Evolutionary conservation across 1,140 invertebrate genomes (phyloP).

Genomic region (Drosophila cardini): DNA sequence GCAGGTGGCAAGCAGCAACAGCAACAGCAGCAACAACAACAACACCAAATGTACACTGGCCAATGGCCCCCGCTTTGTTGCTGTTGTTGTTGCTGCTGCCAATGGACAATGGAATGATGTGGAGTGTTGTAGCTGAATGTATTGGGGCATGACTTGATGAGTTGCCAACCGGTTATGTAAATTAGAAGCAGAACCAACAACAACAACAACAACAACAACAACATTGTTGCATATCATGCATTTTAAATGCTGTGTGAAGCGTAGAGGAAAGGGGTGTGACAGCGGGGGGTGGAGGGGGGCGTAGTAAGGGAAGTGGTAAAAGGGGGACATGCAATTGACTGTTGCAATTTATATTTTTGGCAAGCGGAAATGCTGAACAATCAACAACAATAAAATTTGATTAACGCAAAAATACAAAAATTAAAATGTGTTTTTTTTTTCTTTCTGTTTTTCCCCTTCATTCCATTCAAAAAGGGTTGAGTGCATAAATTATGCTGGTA

Average conservation of each 20-base stretch:
- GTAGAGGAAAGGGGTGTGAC: neutral
- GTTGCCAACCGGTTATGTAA: slow-evolving; percentile 71
- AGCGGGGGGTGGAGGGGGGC: no score
- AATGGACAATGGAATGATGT: slow-evolving; percentile 10
- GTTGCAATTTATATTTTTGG: slow-evolving; percentile 36
- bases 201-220: slow-evolving; percentile 17
- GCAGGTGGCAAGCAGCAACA: slow-evolving; percentile 58
- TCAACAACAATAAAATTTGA: slow-evolving; percentile 71
- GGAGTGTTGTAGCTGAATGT: slow-evolving; percentile 3
- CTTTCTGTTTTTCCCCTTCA: slow-evolving; percentile 6
- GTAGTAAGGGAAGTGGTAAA: neutral
- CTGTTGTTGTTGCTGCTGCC: slow-evolving; percentile 4
- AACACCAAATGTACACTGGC: slow-evolving; percentile 46
- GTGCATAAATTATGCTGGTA: slow-evolving; percentile 71
- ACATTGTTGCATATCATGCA: slow-evolving; percentile 67
- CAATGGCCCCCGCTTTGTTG: slow-evolving; percentile 47
- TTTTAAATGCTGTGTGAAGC: slow-evolving; percentile 43
- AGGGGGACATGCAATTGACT: neutral
- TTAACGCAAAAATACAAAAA: slow-evolving; percentile 46
- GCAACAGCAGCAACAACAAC: slow-evolving; percentile 3
- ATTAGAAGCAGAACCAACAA: slow-evolving; percentile 42
- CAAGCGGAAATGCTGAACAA: slow-evolving; percentile 57
- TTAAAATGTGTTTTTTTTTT: slow-evolving; percentile 39
- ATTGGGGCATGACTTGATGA: slow-evolving; percentile 44
- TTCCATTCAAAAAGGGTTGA: slow-evolving; percentile 21